Conservation (phyloP, 2,888 invertebrate species). For the Argynnis bischoffii region DNA sequence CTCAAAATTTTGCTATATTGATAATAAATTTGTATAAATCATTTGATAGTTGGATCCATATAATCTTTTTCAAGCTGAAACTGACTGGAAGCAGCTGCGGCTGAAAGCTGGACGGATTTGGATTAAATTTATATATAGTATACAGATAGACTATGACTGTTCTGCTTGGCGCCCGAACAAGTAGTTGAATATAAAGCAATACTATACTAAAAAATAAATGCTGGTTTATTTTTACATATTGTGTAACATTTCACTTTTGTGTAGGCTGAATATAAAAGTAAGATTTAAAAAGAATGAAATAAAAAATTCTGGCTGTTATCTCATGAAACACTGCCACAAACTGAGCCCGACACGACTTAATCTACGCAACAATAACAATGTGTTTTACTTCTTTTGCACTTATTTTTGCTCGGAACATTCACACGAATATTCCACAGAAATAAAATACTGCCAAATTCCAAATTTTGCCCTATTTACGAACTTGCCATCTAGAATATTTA, state of each 20-base stretch:
- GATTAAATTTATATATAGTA: too few species aligned
- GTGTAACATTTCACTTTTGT: neutral
- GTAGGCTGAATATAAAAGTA: constrained; percentile 15
- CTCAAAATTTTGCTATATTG: too few species aligned
- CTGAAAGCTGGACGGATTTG: too few species aligned
- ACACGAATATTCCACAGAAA: constrained; percentile 15
- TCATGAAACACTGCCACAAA: constrained; percentile 51
- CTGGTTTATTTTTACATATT: neutral
- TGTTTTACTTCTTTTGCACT: constrained; percentile 75
- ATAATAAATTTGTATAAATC: too few species aligned
- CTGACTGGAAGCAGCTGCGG: too few species aligned
- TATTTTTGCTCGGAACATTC: constrained; percentile 58
- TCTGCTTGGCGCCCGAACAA: too few species aligned
- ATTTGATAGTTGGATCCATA: too few species aligned
- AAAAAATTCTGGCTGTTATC: constrained; percentile 44
- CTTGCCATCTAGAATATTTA: neutral
- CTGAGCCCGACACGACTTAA: constrained; percentile 64
- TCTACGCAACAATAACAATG: constrained; percentile 69
- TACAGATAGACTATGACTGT: too few species aligned
- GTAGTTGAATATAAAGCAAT: neutral
- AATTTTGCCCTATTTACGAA: neutral
- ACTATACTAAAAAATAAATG: neutral
- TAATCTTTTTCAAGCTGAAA: too few species aligned
- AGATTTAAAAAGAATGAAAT: constrained; percentile 17
- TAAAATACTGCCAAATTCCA: constrained; percentile 1